Conservation (phyloP, 2,797 vertebrate species). For the Kryptolebias ocellatus region DNA sequence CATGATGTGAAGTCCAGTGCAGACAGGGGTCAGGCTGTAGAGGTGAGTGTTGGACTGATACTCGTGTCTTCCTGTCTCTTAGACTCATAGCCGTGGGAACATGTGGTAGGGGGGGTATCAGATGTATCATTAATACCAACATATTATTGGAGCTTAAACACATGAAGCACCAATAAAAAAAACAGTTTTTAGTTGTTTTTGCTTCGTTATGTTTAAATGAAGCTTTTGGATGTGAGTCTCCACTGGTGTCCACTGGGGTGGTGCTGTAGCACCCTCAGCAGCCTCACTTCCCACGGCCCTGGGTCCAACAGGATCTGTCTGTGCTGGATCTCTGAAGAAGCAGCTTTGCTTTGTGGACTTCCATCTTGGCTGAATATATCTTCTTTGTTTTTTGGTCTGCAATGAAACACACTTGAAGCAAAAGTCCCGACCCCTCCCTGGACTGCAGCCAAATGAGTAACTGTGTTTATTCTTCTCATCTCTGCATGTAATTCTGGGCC, state of each 20-base stretch:
- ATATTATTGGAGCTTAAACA: no score
- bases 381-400: not conserved
- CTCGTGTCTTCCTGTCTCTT: constrained; percentile 23
- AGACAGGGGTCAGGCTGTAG: constrained; percentile 7
- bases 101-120: no score
- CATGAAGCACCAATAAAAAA: no score
- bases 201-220: no score
- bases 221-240: no score
- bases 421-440: no score
- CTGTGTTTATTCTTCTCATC: not conserved
- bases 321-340: not conserved
- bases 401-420: not conserved
- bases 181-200: no score
- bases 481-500: not conserved
- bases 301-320: not conserved
- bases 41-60: constrained; percentile 32
- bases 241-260: no score
- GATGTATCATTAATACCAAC: no score
- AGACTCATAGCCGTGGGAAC: constrained; percentile 11
- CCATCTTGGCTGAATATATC: not conserved
- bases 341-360: not conserved
- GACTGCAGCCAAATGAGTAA: no score
- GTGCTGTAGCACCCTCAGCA: no score
- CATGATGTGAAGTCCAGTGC: constrained; percentile 10
- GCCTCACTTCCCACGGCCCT: no score